phyloP scores from a whole-genome alignment of 2,113 vertebrate species.

The Macquaria ambigua region DNA sequence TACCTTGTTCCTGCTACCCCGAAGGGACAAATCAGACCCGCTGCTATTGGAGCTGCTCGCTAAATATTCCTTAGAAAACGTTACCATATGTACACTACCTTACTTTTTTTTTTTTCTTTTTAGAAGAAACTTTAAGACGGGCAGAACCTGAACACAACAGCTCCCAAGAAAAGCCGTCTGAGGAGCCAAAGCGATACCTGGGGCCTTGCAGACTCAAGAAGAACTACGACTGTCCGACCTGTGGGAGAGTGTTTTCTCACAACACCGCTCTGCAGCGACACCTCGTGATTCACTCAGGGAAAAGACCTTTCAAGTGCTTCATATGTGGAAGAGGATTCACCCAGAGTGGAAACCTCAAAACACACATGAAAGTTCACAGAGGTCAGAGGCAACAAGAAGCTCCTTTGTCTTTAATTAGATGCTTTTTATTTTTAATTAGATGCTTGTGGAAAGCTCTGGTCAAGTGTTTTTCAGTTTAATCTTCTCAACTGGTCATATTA shows the following conservation, averaged over 20 bases:
- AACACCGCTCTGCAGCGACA: conserved; percentile 47
- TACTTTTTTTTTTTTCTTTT: neutral
- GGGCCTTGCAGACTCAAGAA: conserved; percentile 30
- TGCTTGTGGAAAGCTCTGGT: neutral
- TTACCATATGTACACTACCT: neutral
- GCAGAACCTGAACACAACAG: neutral
- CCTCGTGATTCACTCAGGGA: conserved; percentile 64
- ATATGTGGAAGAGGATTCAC: conserved; percentile 70
- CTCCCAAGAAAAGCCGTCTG: neutral
- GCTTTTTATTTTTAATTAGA: neutral
- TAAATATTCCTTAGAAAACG: neutral
- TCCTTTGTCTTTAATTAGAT: neutral
- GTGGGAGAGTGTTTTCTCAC: conserved; percentile 49
- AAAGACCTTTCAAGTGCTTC: conserved; percentile 64
- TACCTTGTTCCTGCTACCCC: too few relatives aligned
- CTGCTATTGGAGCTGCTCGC: neutral
- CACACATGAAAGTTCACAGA: conserved; percentile 69
- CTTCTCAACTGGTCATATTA: neutral
- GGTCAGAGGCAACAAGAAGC: conserved; percentile 41
- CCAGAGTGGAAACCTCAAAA: conserved; percentile 68
- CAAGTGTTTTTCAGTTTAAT: neutral
- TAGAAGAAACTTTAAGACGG: neutral
- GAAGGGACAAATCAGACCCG: neutral
- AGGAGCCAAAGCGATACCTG: neutral
- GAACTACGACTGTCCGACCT: conserved; percentile 52